Conservation (phyloP, 2,113 vertebrate genomes). For the Neomonachus schauinslandi region DNA sequence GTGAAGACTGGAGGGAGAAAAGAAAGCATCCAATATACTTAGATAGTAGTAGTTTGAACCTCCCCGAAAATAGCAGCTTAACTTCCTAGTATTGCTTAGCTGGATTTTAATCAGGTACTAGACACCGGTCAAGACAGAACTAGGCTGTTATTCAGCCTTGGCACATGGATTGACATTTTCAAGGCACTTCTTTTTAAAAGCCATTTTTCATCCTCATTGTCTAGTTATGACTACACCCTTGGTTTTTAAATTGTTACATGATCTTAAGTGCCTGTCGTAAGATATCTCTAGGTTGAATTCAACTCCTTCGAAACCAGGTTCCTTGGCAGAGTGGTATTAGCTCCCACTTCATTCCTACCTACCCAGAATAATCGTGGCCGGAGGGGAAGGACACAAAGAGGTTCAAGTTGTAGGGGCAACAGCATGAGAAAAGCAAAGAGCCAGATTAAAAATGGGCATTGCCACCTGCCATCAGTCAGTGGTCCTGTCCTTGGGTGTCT, state of each 20-base stretch:
- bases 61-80: neutral
- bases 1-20: neutral
- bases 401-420: neutral
- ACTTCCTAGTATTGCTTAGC: neutral
- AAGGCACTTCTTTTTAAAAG: neutral
- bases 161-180: neutral
- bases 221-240: neutral
- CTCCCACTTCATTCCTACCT: neutral
- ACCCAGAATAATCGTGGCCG: neutral
- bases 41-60: neutral
- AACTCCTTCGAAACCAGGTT: neutral
- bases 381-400: neutral
- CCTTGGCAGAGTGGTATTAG: neutral
- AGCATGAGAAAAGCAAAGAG: neutral
- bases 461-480: neutral
- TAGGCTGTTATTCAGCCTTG: neutral
- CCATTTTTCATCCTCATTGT: neutral
- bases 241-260: neutral
- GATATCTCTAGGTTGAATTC: slow-evolving; percentile 15
- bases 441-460: neutral
- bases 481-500: neutral
- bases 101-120: neutral
- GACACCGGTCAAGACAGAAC: neutral
- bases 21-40: neutral
- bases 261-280: neutral